Evolutionary conservation across 2,888 invertebrate genomes (phyloP).

Genomic region (Pocota personata): DNA sequence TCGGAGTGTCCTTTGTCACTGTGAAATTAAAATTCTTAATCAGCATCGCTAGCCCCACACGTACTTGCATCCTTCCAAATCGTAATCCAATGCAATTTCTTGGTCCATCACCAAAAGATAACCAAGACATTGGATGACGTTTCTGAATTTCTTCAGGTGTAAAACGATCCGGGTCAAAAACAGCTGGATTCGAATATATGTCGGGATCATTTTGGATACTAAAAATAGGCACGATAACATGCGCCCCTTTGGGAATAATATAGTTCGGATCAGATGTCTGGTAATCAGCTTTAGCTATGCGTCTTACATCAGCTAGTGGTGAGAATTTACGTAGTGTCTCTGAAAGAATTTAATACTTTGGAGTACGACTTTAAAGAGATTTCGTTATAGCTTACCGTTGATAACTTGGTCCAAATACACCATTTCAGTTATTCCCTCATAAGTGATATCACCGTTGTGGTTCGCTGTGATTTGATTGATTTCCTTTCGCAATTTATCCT

Average conservation of each 20-base stretch:
- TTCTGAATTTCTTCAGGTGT: conserved; percentile 83
- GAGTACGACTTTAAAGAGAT: background rate
- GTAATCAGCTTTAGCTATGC: conserved; percentile 70
- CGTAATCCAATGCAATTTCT: conserved; percentile 79
- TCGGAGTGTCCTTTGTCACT: conserved; percentile 41
- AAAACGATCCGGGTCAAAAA: conserved; percentile 86
- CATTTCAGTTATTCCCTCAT: conserved; percentile 79
- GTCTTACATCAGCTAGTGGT: conserved; percentile 82
- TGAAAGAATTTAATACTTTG: conserved; percentile 67
- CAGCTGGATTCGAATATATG: conserved; percentile 84
- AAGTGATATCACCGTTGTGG: conserved; percentile 76
- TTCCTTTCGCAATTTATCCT: conserved; percentile 76
- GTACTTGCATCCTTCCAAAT: conserved; percentile 78
- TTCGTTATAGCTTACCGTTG: conserved; percentile 75
- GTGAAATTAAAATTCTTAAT: conserved; percentile 75
- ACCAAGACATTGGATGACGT: conserved; percentile 80
- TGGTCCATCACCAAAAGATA: conserved; percentile 80
- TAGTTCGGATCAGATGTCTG: background rate
- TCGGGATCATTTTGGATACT: conserved; percentile 85
- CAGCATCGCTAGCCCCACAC: conserved; percentile 76
- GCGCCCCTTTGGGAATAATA: background rate
- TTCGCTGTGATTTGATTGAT: conserved; percentile 66
- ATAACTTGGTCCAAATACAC: conserved; percentile 78
- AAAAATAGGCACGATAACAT: background rate
- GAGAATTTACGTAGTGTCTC: conserved; percentile 84